Percentiles rank a stretch among this genome's conserved stretches.
phyloP scores from a whole-genome alignment of 2,888 invertebrate species.

The Drosophila nr. fundita region DNA sequence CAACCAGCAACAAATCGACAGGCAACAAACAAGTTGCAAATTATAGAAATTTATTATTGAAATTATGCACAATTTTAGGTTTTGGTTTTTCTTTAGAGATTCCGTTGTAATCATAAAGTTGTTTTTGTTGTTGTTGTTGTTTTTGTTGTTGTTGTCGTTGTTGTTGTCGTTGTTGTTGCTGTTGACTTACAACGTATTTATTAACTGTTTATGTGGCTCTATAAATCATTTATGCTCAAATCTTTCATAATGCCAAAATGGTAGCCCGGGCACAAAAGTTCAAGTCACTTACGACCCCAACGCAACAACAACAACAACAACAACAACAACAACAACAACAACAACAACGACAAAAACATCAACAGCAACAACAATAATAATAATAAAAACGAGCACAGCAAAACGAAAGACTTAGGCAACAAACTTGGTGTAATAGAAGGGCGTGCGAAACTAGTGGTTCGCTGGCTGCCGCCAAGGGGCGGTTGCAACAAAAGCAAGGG shows the following conservation, averaged over 20 bases:
- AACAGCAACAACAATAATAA: not conserved
- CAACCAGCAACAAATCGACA: constrained; percentile 20
- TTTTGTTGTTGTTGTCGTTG: not conserved
- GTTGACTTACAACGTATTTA: constrained; percentile 61
- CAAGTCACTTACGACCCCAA: constrained; percentile 47
- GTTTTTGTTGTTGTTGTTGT: not conserved
- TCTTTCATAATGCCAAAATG: constrained; percentile 54
- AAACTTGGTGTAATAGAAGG: constrained; percentile 38
- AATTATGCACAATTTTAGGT: constrained; percentile 51
- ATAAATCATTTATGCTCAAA: constrained; percentile 60
- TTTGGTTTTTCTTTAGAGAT: constrained; percentile 4
- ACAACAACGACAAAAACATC: too few species aligned
- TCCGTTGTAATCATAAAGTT: not conserved
- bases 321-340: not conserved
- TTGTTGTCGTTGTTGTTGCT: not conserved
- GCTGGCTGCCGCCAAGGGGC: not conserved
- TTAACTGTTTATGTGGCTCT: constrained; percentile 57
- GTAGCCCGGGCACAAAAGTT: constrained; percentile 52
- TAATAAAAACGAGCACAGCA: constrained; percentile 3
- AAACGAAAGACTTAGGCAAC: constrained; percentile 51
- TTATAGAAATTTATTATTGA: constrained; percentile 75
- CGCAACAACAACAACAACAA: not conserved
- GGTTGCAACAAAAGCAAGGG: constrained; percentile 10
- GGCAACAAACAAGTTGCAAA: constrained; percentile 59
- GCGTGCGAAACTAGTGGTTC: constrained; percentile 12